Evolutionary conservation across 2,113 vertebrate genomes (phyloP).

Genomic region (Aspiorhynchus laticeps): DNA sequence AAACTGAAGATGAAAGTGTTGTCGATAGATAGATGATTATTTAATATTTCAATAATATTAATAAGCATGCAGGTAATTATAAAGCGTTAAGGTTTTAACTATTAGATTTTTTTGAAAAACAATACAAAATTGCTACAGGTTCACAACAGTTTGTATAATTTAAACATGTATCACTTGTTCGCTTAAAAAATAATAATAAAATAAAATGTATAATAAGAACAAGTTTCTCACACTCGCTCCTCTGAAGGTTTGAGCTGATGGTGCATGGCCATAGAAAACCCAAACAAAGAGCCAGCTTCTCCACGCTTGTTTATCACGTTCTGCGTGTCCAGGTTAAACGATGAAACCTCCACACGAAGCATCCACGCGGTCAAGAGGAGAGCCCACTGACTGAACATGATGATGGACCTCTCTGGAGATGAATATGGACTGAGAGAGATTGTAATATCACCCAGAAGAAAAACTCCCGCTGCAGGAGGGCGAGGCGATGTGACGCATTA

Average conservation of each 20-base stretch:
- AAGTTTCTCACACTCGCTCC: slow-evolving; percentile 80
- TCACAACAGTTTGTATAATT: neutral
- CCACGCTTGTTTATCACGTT: slow-evolving; percentile 79
- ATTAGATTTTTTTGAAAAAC: neutral
- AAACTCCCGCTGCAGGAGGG: neutral
- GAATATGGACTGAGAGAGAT: neutral
- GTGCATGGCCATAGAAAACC: slow-evolving; percentile 89
- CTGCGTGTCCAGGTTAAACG: slow-evolving; percentile 84
- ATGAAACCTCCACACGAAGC: slow-evolving; percentile 52
- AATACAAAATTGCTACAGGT: neutral
- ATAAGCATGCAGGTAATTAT: neutral
- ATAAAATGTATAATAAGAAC: neutral
- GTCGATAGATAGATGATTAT: neutral
- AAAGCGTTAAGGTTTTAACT: neutral
- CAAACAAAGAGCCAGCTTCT: slow-evolving; percentile 82
- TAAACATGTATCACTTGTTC: neutral
- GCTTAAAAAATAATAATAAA: neutral
- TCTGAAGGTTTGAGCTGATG: slow-evolving; percentile 80
- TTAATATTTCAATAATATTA: too few relatives aligned
- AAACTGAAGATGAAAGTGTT: slow-evolving; percentile 74
- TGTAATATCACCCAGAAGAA: neutral
- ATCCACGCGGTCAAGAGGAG: slow-evolving; percentile 51
- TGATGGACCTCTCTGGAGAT: neutral
- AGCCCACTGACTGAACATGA: slow-evolving; percentile 3
- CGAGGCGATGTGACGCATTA: slow-evolving; percentile 2